Evolutionary conservation across 1,140 invertebrate genomes (phyloP).

Genomic region (Zaprionus taronus): DNA sequence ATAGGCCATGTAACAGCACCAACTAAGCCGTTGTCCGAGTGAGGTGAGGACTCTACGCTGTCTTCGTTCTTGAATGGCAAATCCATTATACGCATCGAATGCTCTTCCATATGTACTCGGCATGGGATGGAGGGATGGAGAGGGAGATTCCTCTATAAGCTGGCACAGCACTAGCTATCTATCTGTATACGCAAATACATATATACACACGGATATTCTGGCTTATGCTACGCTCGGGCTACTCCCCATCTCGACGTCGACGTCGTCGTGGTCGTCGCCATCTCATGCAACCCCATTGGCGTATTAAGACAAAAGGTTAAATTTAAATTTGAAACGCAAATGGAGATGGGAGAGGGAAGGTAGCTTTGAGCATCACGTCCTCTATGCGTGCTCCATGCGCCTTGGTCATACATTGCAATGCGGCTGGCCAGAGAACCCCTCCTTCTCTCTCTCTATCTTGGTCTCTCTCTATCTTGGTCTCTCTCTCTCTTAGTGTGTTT

Average conservation of each 20-base stretch:
- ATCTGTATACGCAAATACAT: not conserved
- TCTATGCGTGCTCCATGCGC: constrained; percentile 54
- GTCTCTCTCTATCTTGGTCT: no score
- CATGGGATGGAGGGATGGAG: constrained; percentile 17
- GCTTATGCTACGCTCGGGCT: constrained; percentile 17
- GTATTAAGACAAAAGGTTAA: constrained; percentile 83
- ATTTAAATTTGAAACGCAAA: constrained; percentile 81
- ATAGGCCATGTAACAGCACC: constrained; percentile 56
- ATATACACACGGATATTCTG: constrained; percentile 1
- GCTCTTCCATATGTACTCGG: constrained; percentile 18
- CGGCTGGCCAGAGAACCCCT: constrained; percentile 42
- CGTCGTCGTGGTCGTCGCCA: constrained; percentile 8
- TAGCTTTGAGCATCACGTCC: constrained; percentile 33
- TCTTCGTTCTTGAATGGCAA: constrained; percentile 20
- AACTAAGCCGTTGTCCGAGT: constrained; percentile 60
- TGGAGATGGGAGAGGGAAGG: constrained; percentile 18
- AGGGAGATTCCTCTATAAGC: constrained; percentile 7
- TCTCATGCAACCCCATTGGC: constrained; percentile 43
- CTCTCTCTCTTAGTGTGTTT: not conserved
- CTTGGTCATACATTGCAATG: constrained; percentile 75
- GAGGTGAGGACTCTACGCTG: not conserved
- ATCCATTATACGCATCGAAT: constrained; percentile 51
- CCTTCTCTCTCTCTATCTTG: not conserved
- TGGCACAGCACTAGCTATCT: not conserved
- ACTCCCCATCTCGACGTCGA: not conserved